These are phyloP conservation scores for Eulemur albifrons DNA, from an alignment of 2,797 vertebrate genomes.

Conservation along the genomic window DNA sequence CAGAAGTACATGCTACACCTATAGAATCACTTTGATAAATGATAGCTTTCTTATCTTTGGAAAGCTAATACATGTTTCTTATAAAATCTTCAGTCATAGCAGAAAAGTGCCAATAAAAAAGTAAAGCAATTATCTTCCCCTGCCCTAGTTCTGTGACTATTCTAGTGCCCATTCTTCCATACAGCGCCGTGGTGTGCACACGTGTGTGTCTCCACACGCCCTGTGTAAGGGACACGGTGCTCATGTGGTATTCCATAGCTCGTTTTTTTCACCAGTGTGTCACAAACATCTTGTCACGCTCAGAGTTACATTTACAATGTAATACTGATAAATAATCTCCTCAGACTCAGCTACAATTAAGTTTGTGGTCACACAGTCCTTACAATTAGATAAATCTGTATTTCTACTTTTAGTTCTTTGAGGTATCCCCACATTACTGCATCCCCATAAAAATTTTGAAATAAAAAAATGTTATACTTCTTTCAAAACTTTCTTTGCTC, in stretches of 20 bases:
- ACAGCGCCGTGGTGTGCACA: accelerated
- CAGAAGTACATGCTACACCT: neutral
- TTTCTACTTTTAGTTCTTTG: neutral
- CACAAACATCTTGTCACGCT: neutral
- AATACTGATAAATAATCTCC: neutral
- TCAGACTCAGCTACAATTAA: neutral
- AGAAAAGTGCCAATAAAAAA: neutral
- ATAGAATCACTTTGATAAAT: neutral
- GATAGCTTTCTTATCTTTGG: neutral
- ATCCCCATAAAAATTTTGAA: too few relatives aligned
- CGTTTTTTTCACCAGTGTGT: neutral
- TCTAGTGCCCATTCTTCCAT: neutral
- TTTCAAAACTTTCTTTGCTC: neutral
- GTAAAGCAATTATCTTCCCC: neutral
- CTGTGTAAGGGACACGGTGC: neutral
- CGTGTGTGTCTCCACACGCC: accelerated
- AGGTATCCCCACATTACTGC: too few relatives aligned
- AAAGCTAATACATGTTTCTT: neutral
- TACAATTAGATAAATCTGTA: neutral
- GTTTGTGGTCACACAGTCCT: neutral
- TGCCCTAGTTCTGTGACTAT: neutral
- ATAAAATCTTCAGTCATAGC: neutral
- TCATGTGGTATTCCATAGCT: neutral
- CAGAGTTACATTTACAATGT: neutral
- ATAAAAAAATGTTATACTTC: neutral